Evolutionary conservation across 2,113 vertebrate species (phyloP).

Genomic region (Lynx canadensis): DNA sequence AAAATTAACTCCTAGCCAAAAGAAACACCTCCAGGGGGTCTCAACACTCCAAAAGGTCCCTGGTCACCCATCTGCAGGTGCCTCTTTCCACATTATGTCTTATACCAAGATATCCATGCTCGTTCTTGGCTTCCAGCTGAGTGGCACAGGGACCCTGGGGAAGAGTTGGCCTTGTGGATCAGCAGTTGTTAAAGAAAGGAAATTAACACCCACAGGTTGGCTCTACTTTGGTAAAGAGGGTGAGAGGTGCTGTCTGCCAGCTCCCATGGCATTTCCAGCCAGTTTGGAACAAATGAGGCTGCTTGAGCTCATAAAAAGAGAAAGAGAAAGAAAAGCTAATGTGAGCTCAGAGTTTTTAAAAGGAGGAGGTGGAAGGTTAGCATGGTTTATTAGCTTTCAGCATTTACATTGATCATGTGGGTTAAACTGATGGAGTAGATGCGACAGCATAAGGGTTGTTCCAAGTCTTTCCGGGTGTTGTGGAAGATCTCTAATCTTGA

Average conservation of each 20-base stretch:
- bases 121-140: not conserved
- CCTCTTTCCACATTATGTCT: not conserved
- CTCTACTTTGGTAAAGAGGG: conserved; percentile 12
- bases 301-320: not conserved
- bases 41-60: not conserved
- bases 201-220: conserved; percentile 26
- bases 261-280: conserved; percentile 39
- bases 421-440: not conserved
- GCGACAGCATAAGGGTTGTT: not conserved
- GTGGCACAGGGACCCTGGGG: not conserved
- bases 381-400: not conserved
- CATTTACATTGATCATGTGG: not conserved
- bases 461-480: not conserved
- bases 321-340: conserved; percentile 48
- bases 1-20: conserved; percentile 11
- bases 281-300: conserved; percentile 42
- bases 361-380: not conserved
- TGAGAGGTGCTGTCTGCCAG: conserved; percentile 54
- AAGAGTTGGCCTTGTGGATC: conserved; percentile 20
- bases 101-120: not conserved
- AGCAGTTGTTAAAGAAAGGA: conserved; percentile 47
- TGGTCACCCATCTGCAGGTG: not conserved
- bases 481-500: conserved; percentile 17
- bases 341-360: conserved; percentile 34
- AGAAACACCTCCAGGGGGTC: not conserved